Percentiles rank a stretch among this genome's conserved stretches.
phyloP scores from a whole-genome alignment of 2,113 vertebrate species.

The Melanerpes aurifrons region DNA sequence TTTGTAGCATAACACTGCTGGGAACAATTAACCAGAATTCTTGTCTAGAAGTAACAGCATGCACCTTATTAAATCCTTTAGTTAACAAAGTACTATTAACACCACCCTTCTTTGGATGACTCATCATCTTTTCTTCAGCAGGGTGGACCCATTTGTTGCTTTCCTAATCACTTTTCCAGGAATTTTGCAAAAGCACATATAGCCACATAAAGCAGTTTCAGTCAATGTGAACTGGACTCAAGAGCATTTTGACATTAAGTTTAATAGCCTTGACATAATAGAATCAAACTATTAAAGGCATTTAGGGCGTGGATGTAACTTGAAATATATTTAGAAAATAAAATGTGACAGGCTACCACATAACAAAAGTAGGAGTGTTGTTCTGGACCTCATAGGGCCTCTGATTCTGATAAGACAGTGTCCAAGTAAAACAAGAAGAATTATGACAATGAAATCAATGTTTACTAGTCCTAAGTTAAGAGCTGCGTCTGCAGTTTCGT shows the following conservation, averaged over 20 bases:
- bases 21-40: neutral
- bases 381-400: neutral
- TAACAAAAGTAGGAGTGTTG: neutral
- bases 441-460: neutral
- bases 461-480: neutral
- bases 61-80: neutral
- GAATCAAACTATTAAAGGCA: neutral
- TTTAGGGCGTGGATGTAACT: neutral
- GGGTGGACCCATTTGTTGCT: neutral
- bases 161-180: neutral
- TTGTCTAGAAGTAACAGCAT: neutral
- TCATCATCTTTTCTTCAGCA: neutral
- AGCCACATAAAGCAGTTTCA: neutral
- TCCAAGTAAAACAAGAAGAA: constrained; percentile 35
- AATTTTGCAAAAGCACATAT: neutral
- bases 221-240: neutral
- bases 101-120: neutral
- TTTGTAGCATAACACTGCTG: rapidly evolving
- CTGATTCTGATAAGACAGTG: neutral
- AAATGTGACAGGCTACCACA: neutral
- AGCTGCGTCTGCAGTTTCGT: neutral
- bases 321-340: constrained; percentile 7
- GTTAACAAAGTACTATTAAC: neutral
- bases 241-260: neutral
- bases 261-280: neutral